Evolutionary conservation across 2,888 invertebrate species (phyloP), one percentile per base, ranked within the genome.

Genomic region (Amphipoea oculea): DNA sequence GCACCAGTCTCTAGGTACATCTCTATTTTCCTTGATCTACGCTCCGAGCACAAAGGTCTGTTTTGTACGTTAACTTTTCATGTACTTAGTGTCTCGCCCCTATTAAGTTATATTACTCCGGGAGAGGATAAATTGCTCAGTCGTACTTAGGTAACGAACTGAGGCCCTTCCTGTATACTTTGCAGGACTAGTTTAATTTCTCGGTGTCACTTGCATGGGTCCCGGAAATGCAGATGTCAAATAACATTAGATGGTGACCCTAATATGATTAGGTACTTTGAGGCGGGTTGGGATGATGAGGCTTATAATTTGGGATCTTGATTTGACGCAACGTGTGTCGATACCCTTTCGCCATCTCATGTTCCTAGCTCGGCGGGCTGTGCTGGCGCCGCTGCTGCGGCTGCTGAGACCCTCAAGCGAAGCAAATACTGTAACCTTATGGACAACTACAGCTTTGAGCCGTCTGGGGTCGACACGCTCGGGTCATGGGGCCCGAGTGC

Each of bases 101-200:
- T 86, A 79, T 85, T 86, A 84, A 79, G 80, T 86, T 85, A 86
- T 76, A 86, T 84, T 76, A 48, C 84, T 67, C 80, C 14, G 70
- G 60, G 60, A 71, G 62, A 62, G 73, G 69, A 84, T 84, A 79
- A 86, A 86, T 73, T 79, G 70, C 75, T 14, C 65, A 70, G 62
- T 29, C 42, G 57, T 67, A 75, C 86, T 86, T 86, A 68, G 54
- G 57, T 70, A 79, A 86, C 74, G 83, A 73, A 74, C 83, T 40
- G 23, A 17, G 57, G n/a, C n/a, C 78, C 51, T 76, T 70, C 72
- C 57, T 63, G 65, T 54, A 62, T 45, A 66, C 40, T 73, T 65
- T 66, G 48, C 40, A 72, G 29, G 63, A 86, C 83, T 84, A 76
- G 73, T 75, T 83, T 84, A 79, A 76, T 75, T 66, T 42, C 42